Evolutionary conservation across 2,888 invertebrate species (phyloP).

Genomic region (Nematopogon swammerdamellus): DNA sequence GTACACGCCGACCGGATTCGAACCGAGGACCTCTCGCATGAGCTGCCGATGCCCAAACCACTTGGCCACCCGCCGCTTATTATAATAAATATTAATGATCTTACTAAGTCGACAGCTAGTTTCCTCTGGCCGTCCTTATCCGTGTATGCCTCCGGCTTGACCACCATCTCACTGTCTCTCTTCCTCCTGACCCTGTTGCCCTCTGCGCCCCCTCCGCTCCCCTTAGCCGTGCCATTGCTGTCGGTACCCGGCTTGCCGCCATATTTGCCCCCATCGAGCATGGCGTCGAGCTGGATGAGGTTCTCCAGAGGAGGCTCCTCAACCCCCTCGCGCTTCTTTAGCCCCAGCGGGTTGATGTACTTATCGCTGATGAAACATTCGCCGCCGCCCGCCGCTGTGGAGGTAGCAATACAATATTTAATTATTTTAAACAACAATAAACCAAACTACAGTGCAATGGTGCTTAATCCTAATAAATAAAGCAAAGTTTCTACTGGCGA

Average conservation of each 20-base stretch:
- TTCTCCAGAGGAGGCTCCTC: constrained; percentile 48
- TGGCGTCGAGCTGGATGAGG: constrained; percentile 37
- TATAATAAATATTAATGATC: no score
- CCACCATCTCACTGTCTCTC: constrained; percentile 65
- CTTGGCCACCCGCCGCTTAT: no score
- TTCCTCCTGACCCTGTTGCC: constrained; percentile 53
- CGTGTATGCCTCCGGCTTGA: constrained; percentile 67
- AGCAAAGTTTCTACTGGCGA: no score
- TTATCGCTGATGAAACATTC: constrained; percentile 60
- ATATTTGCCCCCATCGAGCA: constrained; percentile 29
- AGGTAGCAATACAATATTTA: not conserved
- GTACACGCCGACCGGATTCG: no score
- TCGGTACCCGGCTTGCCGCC: constrained; percentile 31
- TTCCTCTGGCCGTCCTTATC: constrained; percentile 67
- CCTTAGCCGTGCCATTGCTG: constrained; percentile 13
- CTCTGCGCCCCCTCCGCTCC: constrained; percentile 19
- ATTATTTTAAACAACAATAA: not conserved
- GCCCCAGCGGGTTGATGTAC: constrained; percentile 64
- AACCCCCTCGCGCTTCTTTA: constrained; percentile 40
- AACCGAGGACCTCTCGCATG: no score
- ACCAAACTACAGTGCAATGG: no score
- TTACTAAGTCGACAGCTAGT: constrained; percentile 74
- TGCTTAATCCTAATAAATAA: no score
- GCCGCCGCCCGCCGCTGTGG: constrained; percentile 59
- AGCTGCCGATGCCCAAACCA: no score